Base-by-base conservation (phyloP, 2,113 vertebrate genomes). In the Strigops habroptila region DNA sequence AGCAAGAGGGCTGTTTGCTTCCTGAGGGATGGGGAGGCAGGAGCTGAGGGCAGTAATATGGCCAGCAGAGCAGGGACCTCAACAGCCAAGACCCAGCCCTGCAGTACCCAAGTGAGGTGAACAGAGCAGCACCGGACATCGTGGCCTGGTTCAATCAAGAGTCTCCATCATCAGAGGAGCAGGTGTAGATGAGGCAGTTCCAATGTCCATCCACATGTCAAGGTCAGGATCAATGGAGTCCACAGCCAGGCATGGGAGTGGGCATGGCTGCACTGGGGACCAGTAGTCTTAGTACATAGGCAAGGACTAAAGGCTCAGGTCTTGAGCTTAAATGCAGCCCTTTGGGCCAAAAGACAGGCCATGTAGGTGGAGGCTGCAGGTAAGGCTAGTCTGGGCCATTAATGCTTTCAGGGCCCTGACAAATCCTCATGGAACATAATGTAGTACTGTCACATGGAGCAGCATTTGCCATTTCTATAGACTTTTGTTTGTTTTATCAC, bases 31-130 rank as follows among this genome's bases (percentile, higher is more conserved):
- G 2, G 25, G 0, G 1, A n/a, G 12, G 4, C 49, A 21, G 21
- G 24, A 89, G 41, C 24, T 1, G 3, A 46, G 27, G 21, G 8
- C 51, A 51, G 3, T 31, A 62, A 28, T 1, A 7, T 2, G 30
- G 41, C 11, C 51, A 37, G 35, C 1, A 7, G 23, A 41, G 14
- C n/a, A 44, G 24, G 33, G 64, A 77, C 24, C 18, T 37, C 48
- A 16, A 18, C 12, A 63, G 23, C 28, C 46, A 63, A 33, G 37
- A 62, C 31, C 22, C 48, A 80, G 84, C 25, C 49, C 37, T 2
- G 0, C 4, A 35, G 28, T 5, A 25, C 22, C 55, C 11, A 31
- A 37, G 67, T 0, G 0, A 18, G 48, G 39, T 44, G 17, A 35
- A 37, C 35, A 43, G 53, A 16, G 22, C 22, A 64, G 73, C 65